phyloP scores from a whole-genome alignment of 2,113 vertebrate genomes.

The Raja brachyura region DNA sequence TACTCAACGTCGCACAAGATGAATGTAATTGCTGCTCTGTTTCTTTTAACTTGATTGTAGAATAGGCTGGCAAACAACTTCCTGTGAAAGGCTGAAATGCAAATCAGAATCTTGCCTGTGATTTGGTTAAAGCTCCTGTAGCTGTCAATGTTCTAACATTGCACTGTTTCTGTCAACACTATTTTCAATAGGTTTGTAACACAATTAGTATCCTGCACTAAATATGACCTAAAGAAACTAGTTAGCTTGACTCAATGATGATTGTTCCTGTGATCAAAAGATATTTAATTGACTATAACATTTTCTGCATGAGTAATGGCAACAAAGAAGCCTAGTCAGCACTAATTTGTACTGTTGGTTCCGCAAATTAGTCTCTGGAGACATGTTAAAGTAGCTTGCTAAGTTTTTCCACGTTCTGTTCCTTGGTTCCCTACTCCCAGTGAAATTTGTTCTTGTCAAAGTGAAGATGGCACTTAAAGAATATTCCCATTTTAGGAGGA shows the following conservation, averaged over 20 bases:
- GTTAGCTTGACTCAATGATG: background rate
- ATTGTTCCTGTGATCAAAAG: constrained; percentile 13
- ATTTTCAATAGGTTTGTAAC: background rate
- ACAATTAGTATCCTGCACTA: background rate
- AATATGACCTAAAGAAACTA: background rate
- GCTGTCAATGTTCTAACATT: background rate
- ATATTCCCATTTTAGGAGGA: no score
- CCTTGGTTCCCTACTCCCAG: background rate
- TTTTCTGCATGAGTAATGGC: constrained; percentile 15
- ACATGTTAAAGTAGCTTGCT: background rate
- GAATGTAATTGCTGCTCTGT: background rate
- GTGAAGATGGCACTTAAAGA: background rate
- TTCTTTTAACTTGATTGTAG: background rate
- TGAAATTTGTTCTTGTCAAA: background rate
- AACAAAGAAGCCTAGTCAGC: background rate
- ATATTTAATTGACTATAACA: constrained; percentile 7
- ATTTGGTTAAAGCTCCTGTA: background rate
- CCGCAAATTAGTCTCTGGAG: constrained; percentile 29
- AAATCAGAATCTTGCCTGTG: background rate
- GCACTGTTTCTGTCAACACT: background rate
- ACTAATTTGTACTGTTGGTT: background rate
- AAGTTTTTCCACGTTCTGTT: background rate
- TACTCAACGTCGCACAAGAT: background rate
- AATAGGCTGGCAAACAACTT: background rate
- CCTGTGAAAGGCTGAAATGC: background rate